Base-by-base conservation (phyloP, 2,797 vertebrate genomes). In the Paedocypris micromegethes region DNA sequence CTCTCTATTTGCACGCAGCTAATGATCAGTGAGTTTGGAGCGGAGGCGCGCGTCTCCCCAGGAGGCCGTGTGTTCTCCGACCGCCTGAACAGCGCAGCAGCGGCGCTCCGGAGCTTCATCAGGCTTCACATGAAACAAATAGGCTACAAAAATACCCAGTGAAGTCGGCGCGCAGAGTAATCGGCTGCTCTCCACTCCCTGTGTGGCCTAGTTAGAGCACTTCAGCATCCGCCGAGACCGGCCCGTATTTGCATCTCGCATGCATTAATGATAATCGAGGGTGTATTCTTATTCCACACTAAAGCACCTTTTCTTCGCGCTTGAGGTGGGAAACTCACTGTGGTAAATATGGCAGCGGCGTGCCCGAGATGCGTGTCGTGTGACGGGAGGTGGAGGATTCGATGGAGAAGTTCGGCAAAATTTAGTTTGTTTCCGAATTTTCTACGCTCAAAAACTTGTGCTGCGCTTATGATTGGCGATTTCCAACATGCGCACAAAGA, bases 61-160 rank as follows among this genome's bases (percentile, higher is more conserved):
- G 53, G 72, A 72, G 64, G 61, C 61, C 60, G 46, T 47, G 65
- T 58, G 61, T 74, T 64, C 41, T 46, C 72, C 5, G 64, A 43
- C 47, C 48, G 60, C 39, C 54, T 47, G 43, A 57, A 49, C 8
- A 7, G 47, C 39, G 48, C 41, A 59, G 56, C 23, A 58, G 41
- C 48, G 3, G 5, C 3, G 61, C 64, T 57, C 64, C 56, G n/a
- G 45, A 69, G 59, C 9, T 54, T 70, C 60, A 70, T 70, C 68
- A 70, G 59, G 59, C 68, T 51, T 70, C 65, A 72, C 66, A 73
- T 73, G 55, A 73, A 70, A 66, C 61, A 66, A 64, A 58, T 65
- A 66, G 60, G 55, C 45, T 68, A 72, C 65, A 45, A 52, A 78
- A 75, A 75, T 75, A 78, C 68, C 56, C 9, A 9, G 56, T 68